A percentile compares a stretch with the other conserved stretches of the same genome.
Evolutionary conservation across 2,888 invertebrate genomes (phyloP).

Genomic region (Kuschelorhynchus macadamiae): DNA sequence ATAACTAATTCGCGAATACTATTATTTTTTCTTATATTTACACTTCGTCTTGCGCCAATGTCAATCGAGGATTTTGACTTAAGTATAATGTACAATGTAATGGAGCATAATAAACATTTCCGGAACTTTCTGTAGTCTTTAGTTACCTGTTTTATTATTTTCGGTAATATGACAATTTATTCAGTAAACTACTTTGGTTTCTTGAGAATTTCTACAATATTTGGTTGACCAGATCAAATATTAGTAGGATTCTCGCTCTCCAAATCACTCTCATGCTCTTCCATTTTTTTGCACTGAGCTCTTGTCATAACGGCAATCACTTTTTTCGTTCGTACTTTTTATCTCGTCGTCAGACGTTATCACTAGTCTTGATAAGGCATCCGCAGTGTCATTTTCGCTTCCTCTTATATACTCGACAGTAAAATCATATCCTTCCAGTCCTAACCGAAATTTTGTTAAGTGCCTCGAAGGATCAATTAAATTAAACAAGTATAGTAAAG

Average conservation of each 20-base stretch:
- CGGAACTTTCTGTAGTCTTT: too few relatives aligned
- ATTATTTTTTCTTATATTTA: not conserved
- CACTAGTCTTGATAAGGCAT: slow-evolving; percentile 32
- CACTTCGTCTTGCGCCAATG: slow-evolving; percentile 16
- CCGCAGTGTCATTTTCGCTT: slow-evolving; percentile 39
- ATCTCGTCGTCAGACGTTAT: slow-evolving; percentile 31
- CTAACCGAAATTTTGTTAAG: slow-evolving; percentile 51
- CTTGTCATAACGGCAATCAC: slow-evolving; percentile 30
- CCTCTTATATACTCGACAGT: slow-evolving; percentile 37
- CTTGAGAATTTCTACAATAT: slow-evolving; percentile 9
- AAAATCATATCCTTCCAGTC: slow-evolving; percentile 51
- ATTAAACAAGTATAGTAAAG: slow-evolving; percentile 51
- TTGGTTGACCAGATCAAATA: slow-evolving; percentile 23
- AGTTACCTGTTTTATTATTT: not conserved
- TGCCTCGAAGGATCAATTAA: slow-evolving; percentile 52
- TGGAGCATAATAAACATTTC: slow-evolving; percentile 2
- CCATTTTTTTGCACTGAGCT: slow-evolving; percentile 11
- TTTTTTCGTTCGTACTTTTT: slow-evolving; percentile 25
- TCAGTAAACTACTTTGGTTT: slow-evolving; percentile 29
- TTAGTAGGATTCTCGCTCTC: slow-evolving; percentile 4
- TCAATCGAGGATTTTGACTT: not conserved
- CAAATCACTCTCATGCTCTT: not conserved
- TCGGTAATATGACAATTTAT: slow-evolving; percentile 5
- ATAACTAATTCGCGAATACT: slow-evolving; percentile 1
- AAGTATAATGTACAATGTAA: not conserved